Percentiles rank a stretch among this genome's conserved stretches.
Conservation (phyloP, 2,797 vertebrate species). For the Sebastes aleutianus region DNA sequence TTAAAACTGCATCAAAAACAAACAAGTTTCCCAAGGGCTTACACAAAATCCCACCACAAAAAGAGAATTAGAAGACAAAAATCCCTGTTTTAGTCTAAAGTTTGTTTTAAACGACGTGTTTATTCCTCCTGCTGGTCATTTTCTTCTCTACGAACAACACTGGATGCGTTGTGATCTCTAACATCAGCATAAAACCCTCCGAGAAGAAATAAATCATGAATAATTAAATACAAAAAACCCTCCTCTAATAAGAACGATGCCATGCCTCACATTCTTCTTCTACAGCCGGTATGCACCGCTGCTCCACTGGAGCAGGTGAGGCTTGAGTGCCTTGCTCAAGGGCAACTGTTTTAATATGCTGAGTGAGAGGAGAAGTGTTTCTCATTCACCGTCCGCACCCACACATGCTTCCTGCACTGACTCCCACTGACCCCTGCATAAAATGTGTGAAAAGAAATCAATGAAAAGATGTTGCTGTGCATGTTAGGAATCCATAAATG, state of each 20-base stretch:
- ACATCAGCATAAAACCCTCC: neutral
- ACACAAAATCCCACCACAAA: neutral
- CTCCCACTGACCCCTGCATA: neutral
- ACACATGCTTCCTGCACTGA: neutral
- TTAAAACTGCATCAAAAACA: neutral
- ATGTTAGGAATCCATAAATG: neutral
- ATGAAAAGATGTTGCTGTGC: neutral
- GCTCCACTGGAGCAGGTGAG: neutral
- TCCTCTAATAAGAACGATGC: neutral
- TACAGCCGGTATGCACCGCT: neutral
- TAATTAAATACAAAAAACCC: neutral
- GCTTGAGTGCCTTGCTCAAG: slow-evolving; percentile 8
- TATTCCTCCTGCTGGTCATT: neutral
- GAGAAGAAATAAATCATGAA: neutral
- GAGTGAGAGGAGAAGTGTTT: slow-evolving; percentile 1
- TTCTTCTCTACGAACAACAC: neutral
- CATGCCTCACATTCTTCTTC: neutral
- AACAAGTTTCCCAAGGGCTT: neutral
- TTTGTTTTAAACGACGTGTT: neutral
- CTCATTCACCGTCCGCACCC: neutral
- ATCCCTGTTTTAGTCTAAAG: neutral
- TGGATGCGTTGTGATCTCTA: neutral
- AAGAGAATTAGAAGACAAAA: neutral
- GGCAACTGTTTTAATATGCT: neutral
- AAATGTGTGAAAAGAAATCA: neutral